Evolutionary conservation across 2,888 invertebrate species (phyloP), one percentile per base, ranked within the genome.

Genomic region (Nomada goodeniana): DNA sequence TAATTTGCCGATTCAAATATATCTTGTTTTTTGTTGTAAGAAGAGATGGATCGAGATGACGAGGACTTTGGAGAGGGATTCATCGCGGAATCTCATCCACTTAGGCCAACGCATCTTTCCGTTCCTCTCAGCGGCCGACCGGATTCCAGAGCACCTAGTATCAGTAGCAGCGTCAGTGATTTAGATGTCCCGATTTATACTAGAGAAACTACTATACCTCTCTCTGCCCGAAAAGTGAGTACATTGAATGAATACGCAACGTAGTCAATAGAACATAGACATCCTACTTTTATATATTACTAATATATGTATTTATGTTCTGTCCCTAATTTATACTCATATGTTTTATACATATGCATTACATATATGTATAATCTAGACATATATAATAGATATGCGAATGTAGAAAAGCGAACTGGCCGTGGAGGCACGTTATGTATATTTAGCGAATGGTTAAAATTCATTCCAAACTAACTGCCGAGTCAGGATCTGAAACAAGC

Each of bases 111-210:
- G 9, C 93, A 94, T 60, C 92, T 95, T 55, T 94, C 94, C 76
- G 94, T 95, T 9, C 95, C 95, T 7, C 80, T 89, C 64, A 90
- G 89, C 10, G 92, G 90, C 26, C 91, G 91, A 57, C 82, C 91
- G 36, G 91, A 93, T 18, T 94, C 93, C 26, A 90, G 95, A 71
- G 94, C 94, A 60, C 92, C 94, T 2, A 95, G 95, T 87, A 94
- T 95, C 84, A 95, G 95, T 42, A 95, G 95, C 85, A 95, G 94
- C 88, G 94, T 95, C 81, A 95, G 94, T 88, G 95, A 95, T 89
- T 92, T 95, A 90, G 95, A 95, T 84, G 94, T 94, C 59, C 95
- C 95, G n/a, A 95, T 95, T 85, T 95, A 95, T 85, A 92, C 93
- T 61, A 91, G 94, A 26, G 93, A 94, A 75, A 94, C 93, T 2